Evolutionary conservation across 2,888 invertebrate species (phyloP).

Genomic region (Hyalella azteca): DNA sequence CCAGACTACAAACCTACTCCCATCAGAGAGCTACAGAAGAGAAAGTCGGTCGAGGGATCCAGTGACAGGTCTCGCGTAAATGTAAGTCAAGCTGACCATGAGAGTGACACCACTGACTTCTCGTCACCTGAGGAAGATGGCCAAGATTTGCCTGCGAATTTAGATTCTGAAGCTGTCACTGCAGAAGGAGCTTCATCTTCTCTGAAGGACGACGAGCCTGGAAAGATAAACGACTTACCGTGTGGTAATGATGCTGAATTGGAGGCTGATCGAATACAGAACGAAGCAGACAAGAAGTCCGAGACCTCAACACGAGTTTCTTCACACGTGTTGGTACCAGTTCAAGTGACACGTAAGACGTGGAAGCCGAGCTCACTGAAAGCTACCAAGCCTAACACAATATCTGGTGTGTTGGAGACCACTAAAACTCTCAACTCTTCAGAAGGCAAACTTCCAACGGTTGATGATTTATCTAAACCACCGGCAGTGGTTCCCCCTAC

Average conservation of each 20-base stretch:
- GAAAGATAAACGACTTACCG: too few relatives aligned
- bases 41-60: conserved; percentile 28
- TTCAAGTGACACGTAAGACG: conserved; percentile 1
- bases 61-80: conserved; percentile 29
- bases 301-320: not conserved
- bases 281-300: too few relatives aligned
- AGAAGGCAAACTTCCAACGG: too few relatives aligned
- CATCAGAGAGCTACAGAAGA: conserved; percentile 50
- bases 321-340: not conserved
- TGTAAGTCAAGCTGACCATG: conserved; percentile 33
- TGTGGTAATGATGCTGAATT: not conserved
- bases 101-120: conserved; percentile 50
- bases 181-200: not conserved
- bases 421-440: too few relatives aligned
- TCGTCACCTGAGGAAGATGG: conserved; percentile 45
- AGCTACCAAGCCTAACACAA: not conserved
- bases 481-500: not conserved
- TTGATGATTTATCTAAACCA: not conserved
- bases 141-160: too few relatives aligned
- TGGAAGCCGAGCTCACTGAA: not conserved
- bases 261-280: conserved; percentile 10
- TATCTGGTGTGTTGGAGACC: not conserved
- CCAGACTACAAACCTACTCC: conserved; percentile 57
- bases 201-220: too few relatives aligned
- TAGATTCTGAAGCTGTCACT: too few relatives aligned